A percentile compares a stretch with the other conserved stretches of the same genome.
These are phyloP conservation scores for Raja brachyura DNA, from an alignment of 2,113 vertebrate genomes.

Conservation along the genomic window DNA sequence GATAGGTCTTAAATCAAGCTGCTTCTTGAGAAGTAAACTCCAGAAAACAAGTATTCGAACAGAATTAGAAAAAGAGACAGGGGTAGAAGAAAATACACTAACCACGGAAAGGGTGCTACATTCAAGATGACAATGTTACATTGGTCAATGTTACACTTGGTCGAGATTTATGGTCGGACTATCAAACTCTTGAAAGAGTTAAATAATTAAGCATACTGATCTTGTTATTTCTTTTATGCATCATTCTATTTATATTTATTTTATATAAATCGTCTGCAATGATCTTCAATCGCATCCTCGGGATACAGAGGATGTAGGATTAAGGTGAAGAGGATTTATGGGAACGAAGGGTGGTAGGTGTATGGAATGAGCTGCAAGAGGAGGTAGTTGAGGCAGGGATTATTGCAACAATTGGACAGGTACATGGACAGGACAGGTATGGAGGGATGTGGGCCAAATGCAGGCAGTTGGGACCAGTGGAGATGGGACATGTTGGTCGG, in stretches of 20 bases:
- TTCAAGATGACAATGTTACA: neutral
- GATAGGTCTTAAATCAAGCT: neutral
- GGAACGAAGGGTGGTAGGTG: no score
- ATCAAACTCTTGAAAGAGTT: neutral
- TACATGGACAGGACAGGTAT: no score
- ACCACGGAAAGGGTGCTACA: neutral
- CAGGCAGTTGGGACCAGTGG: no score
- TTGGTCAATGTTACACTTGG: no score
- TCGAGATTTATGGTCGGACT: neutral
- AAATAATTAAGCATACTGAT: neutral
- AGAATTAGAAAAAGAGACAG: neutral
- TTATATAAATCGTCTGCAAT: neutral
- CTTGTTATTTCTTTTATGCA: no score
- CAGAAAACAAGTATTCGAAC: neutral
- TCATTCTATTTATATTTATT: no score
- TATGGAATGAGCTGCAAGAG: no score
- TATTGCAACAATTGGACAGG: no score
- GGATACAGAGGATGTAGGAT: neutral
- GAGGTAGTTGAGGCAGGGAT: no score
- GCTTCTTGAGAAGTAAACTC: neutral
- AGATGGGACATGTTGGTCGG: no score
- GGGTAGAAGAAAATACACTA: neutral
- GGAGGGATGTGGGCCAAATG: no score
- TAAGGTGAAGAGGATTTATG: neutral
- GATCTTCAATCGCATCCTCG: no score